phyloP scores from a whole-genome alignment of 2,888 invertebrate species.

The Mythimna impura region DNA sequence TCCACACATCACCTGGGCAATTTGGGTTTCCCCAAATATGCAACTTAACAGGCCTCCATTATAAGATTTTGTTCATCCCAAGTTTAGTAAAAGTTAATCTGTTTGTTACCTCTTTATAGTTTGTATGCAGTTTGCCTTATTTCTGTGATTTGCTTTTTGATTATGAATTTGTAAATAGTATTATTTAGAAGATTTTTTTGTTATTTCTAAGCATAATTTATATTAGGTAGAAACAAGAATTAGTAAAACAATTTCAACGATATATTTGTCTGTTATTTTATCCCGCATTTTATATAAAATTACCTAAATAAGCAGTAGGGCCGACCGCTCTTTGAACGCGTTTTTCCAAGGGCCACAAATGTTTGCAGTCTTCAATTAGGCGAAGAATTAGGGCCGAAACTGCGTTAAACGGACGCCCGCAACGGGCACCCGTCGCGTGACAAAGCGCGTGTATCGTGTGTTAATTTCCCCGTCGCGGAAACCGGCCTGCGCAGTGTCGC shows the following conservation, averaged over 20 bases:
- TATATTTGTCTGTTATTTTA: conserved; percentile 2
- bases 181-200: conserved; percentile 31
- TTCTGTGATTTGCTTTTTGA: conserved; percentile 44
- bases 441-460: no score
- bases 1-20: no score
- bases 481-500: no score
- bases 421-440: no score
- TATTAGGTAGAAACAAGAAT: conserved; percentile 13
- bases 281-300: background rate
- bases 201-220: conserved; percentile 17
- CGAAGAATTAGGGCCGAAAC: no score
- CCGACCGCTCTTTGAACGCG: no score
- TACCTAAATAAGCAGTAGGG: no score
- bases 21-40: no score
- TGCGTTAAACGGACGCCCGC: no score
- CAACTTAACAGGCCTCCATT: background rate
- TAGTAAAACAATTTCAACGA: conserved; percentile 22
- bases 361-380: no score
- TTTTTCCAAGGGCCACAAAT: no score
- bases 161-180: conserved; percentile 46
- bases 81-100: background rate
- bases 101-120: conserved; percentile 15
- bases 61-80: conserved; percentile 16
- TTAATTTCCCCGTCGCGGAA: no score
- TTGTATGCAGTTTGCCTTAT: conserved; percentile 21